These are phyloP conservation scores for Cepaea nemoralis DNA, from an alignment of 1,140 invertebrate species.

Conservation along the genomic window DNA sequence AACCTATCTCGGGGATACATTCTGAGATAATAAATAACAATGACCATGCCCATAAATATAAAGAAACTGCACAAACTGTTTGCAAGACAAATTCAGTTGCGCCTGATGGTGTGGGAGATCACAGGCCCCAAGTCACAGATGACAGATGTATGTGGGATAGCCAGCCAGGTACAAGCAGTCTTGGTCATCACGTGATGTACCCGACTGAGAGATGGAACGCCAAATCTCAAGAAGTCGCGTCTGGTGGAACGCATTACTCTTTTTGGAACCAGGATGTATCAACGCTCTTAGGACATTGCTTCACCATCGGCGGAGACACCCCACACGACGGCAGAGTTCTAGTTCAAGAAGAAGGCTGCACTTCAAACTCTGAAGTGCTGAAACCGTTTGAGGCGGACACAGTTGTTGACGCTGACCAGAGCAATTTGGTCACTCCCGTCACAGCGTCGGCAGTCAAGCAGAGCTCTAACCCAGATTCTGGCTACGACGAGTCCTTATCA, in stretches of 20 bases:
- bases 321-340: not conserved
- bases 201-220: too few relatives aligned
- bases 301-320: not conserved
- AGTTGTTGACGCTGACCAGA: too few relatives aligned
- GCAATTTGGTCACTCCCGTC: not conserved
- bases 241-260: not conserved
- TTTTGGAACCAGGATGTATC: not conserved
- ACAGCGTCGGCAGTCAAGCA: not conserved
- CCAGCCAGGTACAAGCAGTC: too few relatives aligned
- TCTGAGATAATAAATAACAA: not conserved
- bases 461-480: constrained; percentile 24
- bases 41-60: too few relatives aligned
- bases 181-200: too few relatives aligned
- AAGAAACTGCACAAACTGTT: too few relatives aligned
- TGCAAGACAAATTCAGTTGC: too few relatives aligned
- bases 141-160: too few relatives aligned
- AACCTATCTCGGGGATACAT: not conserved
- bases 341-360: not conserved
- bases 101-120: not conserved
- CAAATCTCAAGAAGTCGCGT: too few relatives aligned
- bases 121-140: not conserved
- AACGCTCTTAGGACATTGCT: not conserved
- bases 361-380: not conserved
- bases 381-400: too few relatives aligned
- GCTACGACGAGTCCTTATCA: constrained; percentile 25